Evolutionary conservation across 2,888 invertebrate genomes (phyloP).

Genomic region (Lasioglossum oenotherae): DNA sequence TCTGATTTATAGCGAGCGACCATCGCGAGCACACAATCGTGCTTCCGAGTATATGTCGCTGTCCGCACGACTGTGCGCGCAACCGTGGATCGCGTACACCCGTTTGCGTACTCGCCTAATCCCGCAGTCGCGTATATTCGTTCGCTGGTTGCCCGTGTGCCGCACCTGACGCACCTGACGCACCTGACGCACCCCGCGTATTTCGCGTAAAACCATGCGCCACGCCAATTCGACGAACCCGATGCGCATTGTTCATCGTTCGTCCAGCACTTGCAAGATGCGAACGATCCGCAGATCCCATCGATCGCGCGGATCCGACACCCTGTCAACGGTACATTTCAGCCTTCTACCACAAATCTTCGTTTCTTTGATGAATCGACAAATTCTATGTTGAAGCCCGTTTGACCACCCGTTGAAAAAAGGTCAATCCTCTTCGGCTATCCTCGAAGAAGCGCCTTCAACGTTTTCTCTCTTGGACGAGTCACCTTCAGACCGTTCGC

Average conservation of each 20-base stretch:
- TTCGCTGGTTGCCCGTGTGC: constrained; percentile 29
- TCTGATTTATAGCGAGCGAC: constrained; percentile 83
- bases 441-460: background rate
- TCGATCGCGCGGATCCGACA: background rate
- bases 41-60: constrained; percentile 25
- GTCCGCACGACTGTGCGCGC: constrained; percentile 30
- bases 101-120: constrained; percentile 32
- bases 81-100: constrained; percentile 30
- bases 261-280: background rate
- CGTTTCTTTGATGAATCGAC: background rate
- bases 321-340: background rate
- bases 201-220: background rate
- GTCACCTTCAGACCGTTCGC: constrained; percentile 66
- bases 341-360: background rate
- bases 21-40: constrained; percentile 67
- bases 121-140: constrained; percentile 56
- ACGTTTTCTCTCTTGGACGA: constrained; percentile 24
- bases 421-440: background rate
- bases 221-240: background rate
- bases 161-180: constrained; percentile 2
- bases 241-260: background rate
- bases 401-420: background rate
- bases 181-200: background rate
- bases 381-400: background rate
- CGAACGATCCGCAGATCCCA: background rate